phyloP scores from a whole-genome alignment of 1,140 invertebrate species.

The Nephotettix cincticeps region DNA sequence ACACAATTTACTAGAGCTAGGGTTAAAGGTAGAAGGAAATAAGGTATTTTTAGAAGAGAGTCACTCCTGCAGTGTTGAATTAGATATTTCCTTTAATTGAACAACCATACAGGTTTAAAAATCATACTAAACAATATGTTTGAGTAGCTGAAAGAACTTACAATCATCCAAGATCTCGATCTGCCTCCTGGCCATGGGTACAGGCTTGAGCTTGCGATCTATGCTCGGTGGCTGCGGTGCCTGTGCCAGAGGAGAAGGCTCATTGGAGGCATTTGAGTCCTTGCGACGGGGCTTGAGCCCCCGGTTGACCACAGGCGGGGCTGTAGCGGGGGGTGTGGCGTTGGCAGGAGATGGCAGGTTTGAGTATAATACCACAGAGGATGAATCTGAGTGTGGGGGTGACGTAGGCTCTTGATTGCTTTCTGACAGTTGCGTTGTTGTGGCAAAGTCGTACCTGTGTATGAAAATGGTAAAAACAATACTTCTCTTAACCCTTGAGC shows the following conservation, averaged over 20 bases:
- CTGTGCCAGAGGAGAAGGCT: constrained; percentile 41
- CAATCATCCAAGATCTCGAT: constrained; percentile 26
- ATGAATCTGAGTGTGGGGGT: constrained; percentile 47
- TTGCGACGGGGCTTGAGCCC: constrained; percentile 73
- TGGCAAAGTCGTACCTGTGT: constrained; percentile 54
- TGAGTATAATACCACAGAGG: constrained; percentile 55
- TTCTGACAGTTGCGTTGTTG: constrained; percentile 31
- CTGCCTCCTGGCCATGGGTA: constrained; percentile 37
- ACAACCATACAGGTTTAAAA: too few relatives aligned
- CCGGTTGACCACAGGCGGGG: constrained; percentile 72
- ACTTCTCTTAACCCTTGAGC: too few relatives aligned
- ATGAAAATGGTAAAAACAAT: too few relatives aligned
- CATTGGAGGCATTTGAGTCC: constrained; percentile 47
- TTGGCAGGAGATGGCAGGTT: constrained; percentile 58
- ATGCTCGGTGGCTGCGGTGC: constrained; percentile 53
- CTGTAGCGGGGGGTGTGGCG: constrained; percentile 40
- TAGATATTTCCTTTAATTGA: too few relatives aligned
- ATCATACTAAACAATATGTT: too few relatives aligned
- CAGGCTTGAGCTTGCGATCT: constrained; percentile 56
- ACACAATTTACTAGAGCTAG: too few relatives aligned
- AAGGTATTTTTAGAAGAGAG: too few relatives aligned
- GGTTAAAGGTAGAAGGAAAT: too few relatives aligned
- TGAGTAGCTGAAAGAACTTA: constrained; percentile 20
- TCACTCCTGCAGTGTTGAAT: too few relatives aligned
- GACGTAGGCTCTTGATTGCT: constrained; percentile 52